Evolutionary conservation across 1,140 invertebrate genomes (phyloP), one percentile per base, ranked within the genome.

Genomic region (Psilanteris sp.): DNA sequence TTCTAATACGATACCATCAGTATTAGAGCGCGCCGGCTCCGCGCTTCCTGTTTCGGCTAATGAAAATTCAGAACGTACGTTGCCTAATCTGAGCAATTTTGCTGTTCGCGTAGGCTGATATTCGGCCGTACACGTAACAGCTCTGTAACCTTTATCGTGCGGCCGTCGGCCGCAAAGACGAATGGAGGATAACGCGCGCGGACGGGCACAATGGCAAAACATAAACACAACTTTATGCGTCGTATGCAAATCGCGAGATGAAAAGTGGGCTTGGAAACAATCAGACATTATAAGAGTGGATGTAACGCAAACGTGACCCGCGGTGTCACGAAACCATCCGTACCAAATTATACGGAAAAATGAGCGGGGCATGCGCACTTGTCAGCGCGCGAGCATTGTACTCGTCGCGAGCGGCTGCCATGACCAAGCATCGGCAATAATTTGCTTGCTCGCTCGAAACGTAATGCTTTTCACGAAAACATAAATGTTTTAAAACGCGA

Each of bases 1-100:
- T 81, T 71, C 68, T 46, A 55, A 59, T 62, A 43, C 85, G 86
- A 88, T 88, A 84, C 71, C 81, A 87, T 88, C 86, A 76, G 80
- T 77, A 84, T 87, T 86, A 83, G 83, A 80, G 80, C 76, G 75
- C 37, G 73, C 71, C 54, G 31, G 59, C 57, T 80, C 80, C 79
- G 71, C 70, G 82, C 86, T 87, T 85, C 84, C 85, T 83, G 82
- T 83, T 86, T 86, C 79, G 79, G 79, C 85, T 87, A 86, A 87
- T 87, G 81, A 82, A 88, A 87, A 87, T 87, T 85, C 84, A 82
- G 77, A 85, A 80, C 79, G 77, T 80, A 78, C 55, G 77, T 78
- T 83, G 78, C 79, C 83, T 83, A 86, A 85, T 87, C 81, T 81
- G 43, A 66, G 78, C 80, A 81, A 82, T 87, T 87, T 87, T 83